Percentiles rank a stretch among this genome's conserved stretches.
Conservation (phyloP, 1,140 invertebrate species). For the Pseudomyrmex flavicornis region DNA sequence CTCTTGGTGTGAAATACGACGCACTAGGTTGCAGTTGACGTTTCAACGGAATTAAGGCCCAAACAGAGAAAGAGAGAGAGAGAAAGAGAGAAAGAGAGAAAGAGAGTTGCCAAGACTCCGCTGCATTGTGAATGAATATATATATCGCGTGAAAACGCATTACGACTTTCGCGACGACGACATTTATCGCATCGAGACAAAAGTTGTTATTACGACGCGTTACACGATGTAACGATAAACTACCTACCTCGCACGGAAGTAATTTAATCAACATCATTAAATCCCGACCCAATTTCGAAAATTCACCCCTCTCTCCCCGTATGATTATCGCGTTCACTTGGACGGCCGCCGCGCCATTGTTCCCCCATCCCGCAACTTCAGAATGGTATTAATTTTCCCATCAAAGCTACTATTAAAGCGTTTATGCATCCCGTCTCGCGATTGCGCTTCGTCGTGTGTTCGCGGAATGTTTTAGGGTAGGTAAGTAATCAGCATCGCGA, state of each 20-base stretch:
- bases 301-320: neutral
- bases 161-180: conserved; percentile 10
- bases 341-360: neutral
- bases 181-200: neutral
- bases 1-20: conserved; percentile 30
- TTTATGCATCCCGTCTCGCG: conserved; percentile 12
- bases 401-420: conserved; percentile 37
- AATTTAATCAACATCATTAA: neutral
- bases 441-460: neutral
- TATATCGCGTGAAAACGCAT: conserved; percentile 6
- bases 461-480: conserved; percentile 38
- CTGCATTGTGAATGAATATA: neutral
- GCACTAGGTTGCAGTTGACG: conserved; percentile 6
- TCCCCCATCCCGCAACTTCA: neutral
- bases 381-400: conserved; percentile 47
- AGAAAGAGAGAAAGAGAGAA: too few species aligned
- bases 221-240: too few species aligned
- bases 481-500: conserved; percentile 51
- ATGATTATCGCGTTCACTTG: neutral
- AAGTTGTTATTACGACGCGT: neutral
- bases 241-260: too few species aligned
- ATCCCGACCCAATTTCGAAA: neutral
- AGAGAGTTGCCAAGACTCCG: conserved; percentile 6
- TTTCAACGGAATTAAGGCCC: conserved; percentile 32
- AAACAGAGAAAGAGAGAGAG: neutral